Evolutionary conservation across 2,113 vertebrate genomes (phyloP).

Genomic region (Cheilinus undulatus): DNA sequence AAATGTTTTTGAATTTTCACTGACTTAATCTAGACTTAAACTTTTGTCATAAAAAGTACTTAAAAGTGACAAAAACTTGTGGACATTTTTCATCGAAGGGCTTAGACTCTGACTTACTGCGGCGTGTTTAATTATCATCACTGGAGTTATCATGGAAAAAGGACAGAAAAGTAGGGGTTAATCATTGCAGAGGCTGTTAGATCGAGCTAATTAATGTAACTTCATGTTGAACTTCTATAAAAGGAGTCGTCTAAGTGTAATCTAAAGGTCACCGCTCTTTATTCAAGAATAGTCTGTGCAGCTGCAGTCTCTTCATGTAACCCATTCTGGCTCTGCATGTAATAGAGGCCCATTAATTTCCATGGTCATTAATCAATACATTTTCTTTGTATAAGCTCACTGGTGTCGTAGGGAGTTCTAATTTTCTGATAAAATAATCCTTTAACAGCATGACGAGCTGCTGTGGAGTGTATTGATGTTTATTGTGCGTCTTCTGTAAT

Average conservation of each 20-base stretch:
- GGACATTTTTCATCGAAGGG: too few relatives aligned
- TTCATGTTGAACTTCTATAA: not conserved
- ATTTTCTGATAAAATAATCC: constrained; percentile 24
- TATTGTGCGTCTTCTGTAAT: constrained; percentile 34
- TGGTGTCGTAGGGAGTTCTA: not conserved
- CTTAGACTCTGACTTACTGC: too few relatives aligned
- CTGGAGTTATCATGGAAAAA: not conserved
- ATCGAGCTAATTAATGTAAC: constrained; percentile 19
- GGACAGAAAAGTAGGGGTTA: not conserved
- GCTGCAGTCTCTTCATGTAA: not conserved
- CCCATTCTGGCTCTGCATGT: not conserved
- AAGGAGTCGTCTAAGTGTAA: not conserved
- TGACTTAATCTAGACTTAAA: too few relatives aligned
- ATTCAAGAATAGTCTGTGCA: not conserved
- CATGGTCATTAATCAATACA: constrained; percentile 23
- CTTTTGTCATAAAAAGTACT: too few relatives aligned
- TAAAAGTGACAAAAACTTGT: too few relatives aligned
- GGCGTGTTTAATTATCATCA: too few relatives aligned
- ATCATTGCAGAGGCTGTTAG: not conserved
- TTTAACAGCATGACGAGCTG: not conserved
- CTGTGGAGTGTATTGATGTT: constrained; percentile 17
- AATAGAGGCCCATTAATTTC: not conserved
- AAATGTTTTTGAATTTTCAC: too few relatives aligned
- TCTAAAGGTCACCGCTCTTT: constrained; percentile 36
- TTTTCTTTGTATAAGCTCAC: constrained; percentile 19